phyloP scores from a whole-genome alignment of 1,140 invertebrate species.

The Schlechtendalia chinensis region DNA sequence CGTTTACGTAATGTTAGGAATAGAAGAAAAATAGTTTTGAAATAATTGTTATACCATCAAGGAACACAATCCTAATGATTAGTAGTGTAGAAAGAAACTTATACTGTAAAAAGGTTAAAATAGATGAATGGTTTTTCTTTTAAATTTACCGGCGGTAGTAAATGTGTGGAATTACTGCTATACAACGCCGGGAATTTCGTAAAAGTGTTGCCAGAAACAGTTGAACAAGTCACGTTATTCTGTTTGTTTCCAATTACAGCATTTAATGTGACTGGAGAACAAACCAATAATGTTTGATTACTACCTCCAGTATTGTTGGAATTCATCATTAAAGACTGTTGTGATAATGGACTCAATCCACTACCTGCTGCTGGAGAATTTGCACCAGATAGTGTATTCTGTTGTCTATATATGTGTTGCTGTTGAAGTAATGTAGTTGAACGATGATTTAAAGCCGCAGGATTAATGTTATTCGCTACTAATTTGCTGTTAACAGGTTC shows the following conservation, averaged over 20 bases:
- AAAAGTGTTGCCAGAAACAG: neutral
- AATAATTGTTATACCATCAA: too few relatives aligned
- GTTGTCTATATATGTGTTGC: conserved; percentile 29
- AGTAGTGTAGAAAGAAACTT: conserved; percentile 6
- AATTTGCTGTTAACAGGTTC: conserved; percentile 12
- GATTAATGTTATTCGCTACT: conserved; percentile 3
- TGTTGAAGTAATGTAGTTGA: neutral
- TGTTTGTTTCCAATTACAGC: conserved; percentile 6
- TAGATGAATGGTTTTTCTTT: neutral
- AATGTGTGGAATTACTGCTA: conserved; percentile 30
- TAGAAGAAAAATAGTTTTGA: too few relatives aligned
- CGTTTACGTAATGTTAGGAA: too few relatives aligned
- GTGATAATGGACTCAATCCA: conserved; percentile 11
- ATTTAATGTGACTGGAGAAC: conserved; percentile 25
- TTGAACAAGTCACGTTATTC: conserved; percentile 20
- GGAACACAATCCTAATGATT: too few relatives aligned
- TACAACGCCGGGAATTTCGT: conserved; percentile 19
- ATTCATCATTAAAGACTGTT: conserved; percentile 30
- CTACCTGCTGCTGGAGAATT: conserved; percentile 3
- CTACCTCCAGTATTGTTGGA: conserved; percentile 4
- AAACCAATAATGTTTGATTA: conserved; percentile 44
- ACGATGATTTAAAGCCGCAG: conserved; percentile 1
- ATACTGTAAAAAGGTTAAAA: neutral
- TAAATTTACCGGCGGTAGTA: conserved; percentile 30
- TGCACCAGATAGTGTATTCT: neutral